These are phyloP conservation scores for Oncorhynchus keta DNA, from an alignment of 2,113 vertebrate genomes.

Conservation along the genomic window DNA sequence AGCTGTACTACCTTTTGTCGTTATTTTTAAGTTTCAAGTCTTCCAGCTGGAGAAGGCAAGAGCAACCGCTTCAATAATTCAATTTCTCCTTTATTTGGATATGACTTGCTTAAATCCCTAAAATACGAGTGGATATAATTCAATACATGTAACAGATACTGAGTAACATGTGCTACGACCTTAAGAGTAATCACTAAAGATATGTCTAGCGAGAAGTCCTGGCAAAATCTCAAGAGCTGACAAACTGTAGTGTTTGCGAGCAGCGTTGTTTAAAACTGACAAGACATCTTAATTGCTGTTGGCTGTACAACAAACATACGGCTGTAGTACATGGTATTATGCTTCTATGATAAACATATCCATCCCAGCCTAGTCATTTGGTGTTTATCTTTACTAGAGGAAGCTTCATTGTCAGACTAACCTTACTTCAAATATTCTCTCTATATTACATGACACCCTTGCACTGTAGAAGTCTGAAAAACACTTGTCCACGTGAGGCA, in stretches of 20 bases:
- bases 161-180: neutral
- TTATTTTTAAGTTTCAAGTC: too few relatives aligned
- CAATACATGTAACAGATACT: conserved; percentile 22
- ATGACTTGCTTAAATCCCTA: neutral
- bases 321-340: neutral
- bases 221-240: conserved; percentile 15
- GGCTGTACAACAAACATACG: conserved; percentile 55
- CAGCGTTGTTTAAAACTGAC: conserved; percentile 51
- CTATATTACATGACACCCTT: too few relatives aligned
- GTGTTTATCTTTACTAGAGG: too few relatives aligned
- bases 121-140: neutral
- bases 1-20: neutral
- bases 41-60: neutral
- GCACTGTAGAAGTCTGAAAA: too few relatives aligned
- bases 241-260: conserved; percentile 8
- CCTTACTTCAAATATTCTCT: too few relatives aligned
- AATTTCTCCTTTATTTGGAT: neutral
- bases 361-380: too few relatives aligned
- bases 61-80: neutral
- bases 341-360: too few relatives aligned
- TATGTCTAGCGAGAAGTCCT: conserved; percentile 19
- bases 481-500: too few relatives aligned
- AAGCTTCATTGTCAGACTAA: too few relatives aligned
- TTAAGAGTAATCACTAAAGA: conserved; percentile 44
- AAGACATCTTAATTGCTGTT: conserved; percentile 30